These are phyloP conservation scores for Phalacrocorax aristotelis DNA, from an alignment of 2,113 vertebrate genomes.

Conservation along the genomic window DNA sequence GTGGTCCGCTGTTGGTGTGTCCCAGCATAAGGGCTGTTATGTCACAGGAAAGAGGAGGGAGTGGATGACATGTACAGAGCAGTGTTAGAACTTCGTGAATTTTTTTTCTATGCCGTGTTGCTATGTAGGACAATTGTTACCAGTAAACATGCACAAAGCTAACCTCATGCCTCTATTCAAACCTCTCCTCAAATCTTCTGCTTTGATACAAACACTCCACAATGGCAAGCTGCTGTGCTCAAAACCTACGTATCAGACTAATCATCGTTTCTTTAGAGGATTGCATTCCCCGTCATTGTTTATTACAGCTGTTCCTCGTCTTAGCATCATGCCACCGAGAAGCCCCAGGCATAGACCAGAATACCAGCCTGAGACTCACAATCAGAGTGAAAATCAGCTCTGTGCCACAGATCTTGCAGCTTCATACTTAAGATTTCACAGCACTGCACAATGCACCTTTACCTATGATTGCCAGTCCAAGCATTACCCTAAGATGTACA, in stretches of 20 bases:
- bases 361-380: background rate
- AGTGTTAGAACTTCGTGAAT: background rate
- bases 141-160: background rate
- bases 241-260: background rate
- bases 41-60: background rate
- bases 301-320: background rate
- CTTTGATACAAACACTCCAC: constrained; percentile 32
- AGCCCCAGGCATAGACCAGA: background rate
- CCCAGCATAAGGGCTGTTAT: background rate
- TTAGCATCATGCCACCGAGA: background rate
- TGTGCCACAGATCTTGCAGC: background rate
- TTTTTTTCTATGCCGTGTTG: background rate
- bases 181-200: background rate
- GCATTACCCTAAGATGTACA: background rate
- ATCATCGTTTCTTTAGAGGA: background rate
- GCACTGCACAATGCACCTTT: background rate
- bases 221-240: background rate
- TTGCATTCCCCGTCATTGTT: background rate
- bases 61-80: background rate
- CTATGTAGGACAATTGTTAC: background rate
- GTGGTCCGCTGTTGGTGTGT: accelerated
- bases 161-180: background rate
- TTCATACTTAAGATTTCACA: background rate
- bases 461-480: background rate
- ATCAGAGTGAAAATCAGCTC: background rate